Base-by-base conservation (phyloP, 2,888 invertebrate genomes). In the Noctua janthina region DNA sequence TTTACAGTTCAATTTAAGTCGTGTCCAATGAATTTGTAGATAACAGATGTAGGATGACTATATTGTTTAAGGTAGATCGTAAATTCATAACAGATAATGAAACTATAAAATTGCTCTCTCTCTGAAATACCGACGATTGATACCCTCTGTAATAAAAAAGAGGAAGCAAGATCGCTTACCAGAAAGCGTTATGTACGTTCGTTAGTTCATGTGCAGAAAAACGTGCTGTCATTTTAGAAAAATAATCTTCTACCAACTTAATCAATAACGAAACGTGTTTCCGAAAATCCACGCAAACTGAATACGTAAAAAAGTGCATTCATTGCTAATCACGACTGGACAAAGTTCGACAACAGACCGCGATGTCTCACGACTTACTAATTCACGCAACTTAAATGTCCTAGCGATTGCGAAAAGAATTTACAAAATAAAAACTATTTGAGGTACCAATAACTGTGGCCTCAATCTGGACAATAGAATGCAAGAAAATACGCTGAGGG, bases 311-410 rank as follows among this genome's bases (percentile, higher is more conserved):
- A 64, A 81, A 62, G 13, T 84, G 54, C 73, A 75, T 79, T 74
- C 43, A 56, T 54, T 39, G n/a, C 56, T 17, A 5, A 51, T 71
- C 62, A 59, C 62, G 64, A 75, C 59, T 77, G 74, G 6, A 4
- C 76, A 82, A 86, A 84, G 88, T 79, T 78, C 62, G 4, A 46
- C 56, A 73, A 73, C 71, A 72, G 74, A 79, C 43, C 46, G 70
- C 49, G 20, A 70, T 62, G 39, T 8, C 66, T 88, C 85, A 90
- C 87, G 89, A 90, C 59, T 77, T 75, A 46, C 66, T 75, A 90
- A 85, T 90, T 87, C 79, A 64, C 85, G 78, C 74, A 35, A 76
- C 56, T 82, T 81, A 39, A 67, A 20, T 69, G 75, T 64, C 8
- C 46, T 67, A 86, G 74, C 35, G 35, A 74, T 76, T 81, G 70